Percentiles rank a stretch among this genome's conserved stretches.
Conservation (phyloP, 2,888 invertebrate genomes). For the Gisinianus flammeolus region DNA sequence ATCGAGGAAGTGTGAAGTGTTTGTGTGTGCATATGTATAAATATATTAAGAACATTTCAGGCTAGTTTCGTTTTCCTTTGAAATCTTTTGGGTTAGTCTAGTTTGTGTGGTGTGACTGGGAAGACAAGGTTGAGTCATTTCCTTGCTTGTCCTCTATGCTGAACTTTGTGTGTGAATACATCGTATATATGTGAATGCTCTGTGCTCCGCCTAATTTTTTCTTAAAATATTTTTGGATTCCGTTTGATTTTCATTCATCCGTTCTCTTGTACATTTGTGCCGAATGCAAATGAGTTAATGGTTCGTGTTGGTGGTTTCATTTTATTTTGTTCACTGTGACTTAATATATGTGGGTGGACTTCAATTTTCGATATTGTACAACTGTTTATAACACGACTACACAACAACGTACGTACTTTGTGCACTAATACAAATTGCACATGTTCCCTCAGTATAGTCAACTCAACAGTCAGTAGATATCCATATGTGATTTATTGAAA, state of each 20-base stretch:
- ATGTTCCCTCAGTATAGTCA: too few relatives aligned
- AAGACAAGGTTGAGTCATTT: slow-evolving; percentile 8
- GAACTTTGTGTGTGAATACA: neutral
- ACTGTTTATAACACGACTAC: too few relatives aligned
- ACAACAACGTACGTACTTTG: neutral
- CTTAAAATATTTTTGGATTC: neutral
- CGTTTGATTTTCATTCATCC: neutral
- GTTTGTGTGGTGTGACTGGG: neutral
- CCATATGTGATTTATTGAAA: neutral
- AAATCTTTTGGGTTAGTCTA: too few relatives aligned
- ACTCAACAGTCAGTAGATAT: neutral
- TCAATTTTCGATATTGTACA: neutral
- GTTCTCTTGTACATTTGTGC: neutral
- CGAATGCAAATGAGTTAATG: neutral
- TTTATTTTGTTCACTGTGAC: too few relatives aligned
- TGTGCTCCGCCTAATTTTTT: neutral
- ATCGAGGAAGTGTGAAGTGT: neutral
- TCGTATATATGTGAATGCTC: neutral
- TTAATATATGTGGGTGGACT: neutral
- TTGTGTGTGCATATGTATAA: too few relatives aligned
- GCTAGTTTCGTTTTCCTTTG: too few relatives aligned
- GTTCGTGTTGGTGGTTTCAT: neutral
- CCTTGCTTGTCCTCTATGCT: neutral
- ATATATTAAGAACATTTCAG: too few relatives aligned
- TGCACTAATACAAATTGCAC: neutral